These are phyloP conservation scores for Pristionchus maxplancki DNA, from an alignment of 2,888 invertebrate genomes.

Conservation along the genomic window DNA sequence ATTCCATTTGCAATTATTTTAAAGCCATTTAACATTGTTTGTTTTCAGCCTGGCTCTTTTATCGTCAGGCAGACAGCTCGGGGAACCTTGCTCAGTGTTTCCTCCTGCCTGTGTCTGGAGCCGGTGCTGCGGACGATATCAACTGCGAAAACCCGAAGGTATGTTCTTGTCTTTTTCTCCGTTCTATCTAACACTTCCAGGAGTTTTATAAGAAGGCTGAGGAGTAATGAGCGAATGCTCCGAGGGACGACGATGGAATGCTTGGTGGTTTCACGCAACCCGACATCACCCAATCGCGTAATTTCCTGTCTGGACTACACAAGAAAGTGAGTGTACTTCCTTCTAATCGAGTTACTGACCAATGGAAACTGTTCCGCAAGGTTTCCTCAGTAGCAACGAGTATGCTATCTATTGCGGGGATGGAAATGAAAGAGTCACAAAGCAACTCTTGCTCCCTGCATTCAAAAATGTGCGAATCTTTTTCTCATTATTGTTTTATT, in stretches of 20 bases:
- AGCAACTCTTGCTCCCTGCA: slow-evolving; percentile 86
- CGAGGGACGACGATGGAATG: slow-evolving; percentile 87
- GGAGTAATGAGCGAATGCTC: slow-evolving; percentile 71
- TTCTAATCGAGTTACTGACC: neutral
- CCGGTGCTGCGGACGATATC: neutral
- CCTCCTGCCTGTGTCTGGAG: neutral
- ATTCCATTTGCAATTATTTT: neutral
- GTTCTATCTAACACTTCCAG: neutral
- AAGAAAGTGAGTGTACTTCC: slow-evolving; percentile 79
- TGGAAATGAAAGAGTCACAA: slow-evolving; percentile 95
- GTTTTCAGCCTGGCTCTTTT: neutral
- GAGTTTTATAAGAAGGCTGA: slow-evolving; percentile 68
- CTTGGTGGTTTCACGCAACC: slow-evolving; percentile 91
- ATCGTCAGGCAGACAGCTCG: neutral
- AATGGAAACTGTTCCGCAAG: neutral
- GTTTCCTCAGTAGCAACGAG: slow-evolving; percentile 53
- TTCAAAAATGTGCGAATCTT: slow-evolving; percentile 85
- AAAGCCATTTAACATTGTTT: neutral
- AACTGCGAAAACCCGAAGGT: slow-evolving; percentile 26
- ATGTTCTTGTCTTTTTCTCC: neutral
- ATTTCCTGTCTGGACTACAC: slow-evolving; percentile 86
- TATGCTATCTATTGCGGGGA: slow-evolving; percentile 94
- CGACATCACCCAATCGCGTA: slow-evolving; percentile 90
- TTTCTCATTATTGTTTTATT: no score
- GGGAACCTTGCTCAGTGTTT: neutral